phyloP scores from a whole-genome alignment of 2,888 invertebrate species.

The Ophion ventricosus region DNA sequence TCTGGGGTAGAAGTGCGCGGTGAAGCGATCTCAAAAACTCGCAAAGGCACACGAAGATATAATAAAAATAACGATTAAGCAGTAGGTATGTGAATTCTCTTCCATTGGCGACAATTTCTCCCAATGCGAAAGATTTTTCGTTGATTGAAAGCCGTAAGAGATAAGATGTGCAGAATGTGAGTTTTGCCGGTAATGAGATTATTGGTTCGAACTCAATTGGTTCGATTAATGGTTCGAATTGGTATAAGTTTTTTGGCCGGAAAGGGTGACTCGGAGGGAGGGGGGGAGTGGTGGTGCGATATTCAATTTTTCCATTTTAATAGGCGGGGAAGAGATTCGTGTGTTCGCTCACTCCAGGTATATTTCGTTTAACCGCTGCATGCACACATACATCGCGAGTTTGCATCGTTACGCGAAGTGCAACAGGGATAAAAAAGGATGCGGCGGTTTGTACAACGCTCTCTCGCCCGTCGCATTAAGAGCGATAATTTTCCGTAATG shows the following conservation, averaged over 20 bases:
- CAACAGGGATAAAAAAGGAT: conserved; percentile 33
- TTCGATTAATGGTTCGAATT: too few relatives aligned
- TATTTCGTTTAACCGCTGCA: not conserved
- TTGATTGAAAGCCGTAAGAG: not conserved
- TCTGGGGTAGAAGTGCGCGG: too few relatives aligned
- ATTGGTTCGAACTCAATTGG: too few relatives aligned
- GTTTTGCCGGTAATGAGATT: conserved; percentile 69
- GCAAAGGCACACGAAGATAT: too few relatives aligned
- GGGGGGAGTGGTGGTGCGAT: conserved; percentile 36
- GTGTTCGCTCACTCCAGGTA: conserved; percentile 25
- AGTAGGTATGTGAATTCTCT: not conserved
- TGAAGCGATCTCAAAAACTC: too few relatives aligned
- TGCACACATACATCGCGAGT: not conserved
- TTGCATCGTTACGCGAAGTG: not conserved
- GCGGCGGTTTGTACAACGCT: conserved; percentile 33
- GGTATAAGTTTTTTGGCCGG: conserved; percentile 28
- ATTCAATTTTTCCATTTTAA: conserved; percentile 52
- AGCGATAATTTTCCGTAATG: conserved; percentile 80
- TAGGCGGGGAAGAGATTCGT: conserved; percentile 35
- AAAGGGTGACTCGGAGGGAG: not conserved
- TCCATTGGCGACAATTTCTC: not conserved
- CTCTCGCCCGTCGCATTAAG: conserved; percentile 71
- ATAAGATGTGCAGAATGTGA: conserved; percentile 28
- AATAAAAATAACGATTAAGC: too few relatives aligned
- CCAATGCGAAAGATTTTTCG: too few relatives aligned